Base-by-base conservation (phyloP, 1,140 invertebrate species). In the Caenorhabditis briggsae region DNA sequence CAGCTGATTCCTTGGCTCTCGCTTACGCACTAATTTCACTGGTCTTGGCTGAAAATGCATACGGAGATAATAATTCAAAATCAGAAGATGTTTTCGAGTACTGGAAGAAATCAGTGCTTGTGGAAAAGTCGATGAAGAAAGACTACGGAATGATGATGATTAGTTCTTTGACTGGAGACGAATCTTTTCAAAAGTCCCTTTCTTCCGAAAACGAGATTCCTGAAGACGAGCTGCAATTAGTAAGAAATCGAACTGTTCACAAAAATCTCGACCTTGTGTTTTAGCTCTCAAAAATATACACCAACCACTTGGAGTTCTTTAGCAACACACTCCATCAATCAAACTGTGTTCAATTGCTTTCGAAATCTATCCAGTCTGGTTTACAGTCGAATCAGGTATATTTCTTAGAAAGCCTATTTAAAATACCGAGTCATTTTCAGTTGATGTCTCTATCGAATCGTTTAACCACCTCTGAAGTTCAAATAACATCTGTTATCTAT, bases 81-180 rank as follows among this genome's bases (percentile, higher is more conserved):
- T 33, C 41, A 3, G 43, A n/a, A 46, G 50, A 46, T 20, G 9
- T 78, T 5, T 48, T 46, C 9, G 70, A 78, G 23, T 78, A 50
- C 14, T 78, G 70, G 70, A 50, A 50, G 0, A 23, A n/a, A 16
- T 18, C 25, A 25, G 46, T 78, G n/a, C 8, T 78, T 2, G 20
- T n/a, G 11, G 70, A 78, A n/a, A 50, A 50, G 41, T 50, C 70
- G 5, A 78, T 78, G 70, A 78, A 50, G 50, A 50, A 78, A 78
- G n/a, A 78, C 14, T 78, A 43, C 53, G 70, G 70, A 78, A 78
- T 78, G 70, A n/a, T 7, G 23, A 78, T 78, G 70, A 20, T 78
- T 20, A 78, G 70, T 25, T n/a, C 46, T 8, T 46, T 78, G n/a
- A 12, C 46, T 41, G 70, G 70, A 3, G 46, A 50, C 23, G 46